Base-by-base conservation (phyloP, 2,113 vertebrate species). In the Athene noctua region DNA sequence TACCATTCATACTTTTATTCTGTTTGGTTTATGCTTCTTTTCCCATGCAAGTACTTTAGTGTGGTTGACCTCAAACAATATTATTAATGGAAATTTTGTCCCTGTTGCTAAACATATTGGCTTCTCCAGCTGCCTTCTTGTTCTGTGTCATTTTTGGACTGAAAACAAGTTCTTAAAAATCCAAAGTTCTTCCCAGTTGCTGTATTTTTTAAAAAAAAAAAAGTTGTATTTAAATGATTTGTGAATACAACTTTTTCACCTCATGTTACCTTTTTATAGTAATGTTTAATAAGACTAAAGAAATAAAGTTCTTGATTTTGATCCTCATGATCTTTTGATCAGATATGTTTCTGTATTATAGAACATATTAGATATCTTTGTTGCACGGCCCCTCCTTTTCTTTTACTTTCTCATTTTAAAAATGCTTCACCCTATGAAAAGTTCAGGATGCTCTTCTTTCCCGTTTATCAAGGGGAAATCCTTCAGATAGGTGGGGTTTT, bases 381-480 rank as follows among this genome's bases (percentile, higher is more conserved):
- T 78, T 40, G 34, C 12, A 16, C 12, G 62, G 6, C 32, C 20
- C 4, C 11, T 81, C 25, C 20, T 32, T 80, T 90, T 79, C 36
- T 86, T 91, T 78, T 52, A 34, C 19, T 63, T 85, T 75, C 40
- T 73, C 38, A 26, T 88, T 90, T 84, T 54, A 80, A 86, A 90
- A 83, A 42, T 88, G 42, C 22, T 77, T 93, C 36, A 77, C n/a
- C 8, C n/a, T 38, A 8, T 80, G 32, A 88, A 62, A 62, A 84
- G 54, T 78, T 86, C 88, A 96, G 55, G 63, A 81, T 94, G 72
- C 38, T 74, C 57, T 54, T 88, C 85, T 85, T 94, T 61, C 54
- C 68, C 49, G 66, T 92, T 95, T 94, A 84, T 96, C 83, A 81
- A 94, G 55, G 68, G 77, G 93, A 92, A 91, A 89, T 92, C 83